Evolutionary conservation across 2,888 invertebrate genomes (phyloP), one percentile per base, ranked within the genome.

Genomic region (Chaetoderma sp.): DNA sequence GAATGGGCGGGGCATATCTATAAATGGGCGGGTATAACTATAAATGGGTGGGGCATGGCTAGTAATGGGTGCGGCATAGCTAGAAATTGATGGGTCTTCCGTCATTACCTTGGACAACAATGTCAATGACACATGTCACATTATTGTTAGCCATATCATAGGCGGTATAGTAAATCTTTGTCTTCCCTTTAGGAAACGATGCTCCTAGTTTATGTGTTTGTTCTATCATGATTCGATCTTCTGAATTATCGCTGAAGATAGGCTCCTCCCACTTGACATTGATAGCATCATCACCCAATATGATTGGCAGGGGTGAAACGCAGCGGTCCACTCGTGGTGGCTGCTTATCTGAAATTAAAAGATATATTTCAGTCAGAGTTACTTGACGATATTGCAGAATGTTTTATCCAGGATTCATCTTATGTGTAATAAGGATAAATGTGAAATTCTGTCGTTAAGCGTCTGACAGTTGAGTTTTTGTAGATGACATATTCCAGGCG

Each of bases 71-170:
- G n/a, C n/a, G n/a, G n/a, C n/a, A n/a, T n/a, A n/a, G n/a, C n/a
- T n/a, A n/a, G n/a, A n/a, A n/a, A n/a, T n/a, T n/a, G n/a, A n/a
- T n/a, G n/a, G n/a, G n/a, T n/a, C n/a, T n/a, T n/a, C n/a, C n/a
- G n/a, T n/a, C n/a, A n/a, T 74, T 66, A 85, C 86, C 81, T 62
- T 83, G 73, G 10, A 92, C 89, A 54, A 86, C 88, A 10, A 92
- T 87, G 25, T 86, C 87, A 71, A 92, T 90, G 65, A 88, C 87
- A 75, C 92, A 92, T 54, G 89, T 88, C 0, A 89, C 90, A 74
- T 87, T 89, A 81, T 92, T 92, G 39, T 89, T 89, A 65, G 88
- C 88, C 3, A 86, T 80, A 83, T 92, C 92, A 72, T 89, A 89
- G 0, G 91, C 91, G 18, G 88, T 88, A 81, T 91, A 92, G 0